phyloP scores from a whole-genome alignment of 2,113 vertebrate genomes.

The Chaetodon auriga region DNA sequence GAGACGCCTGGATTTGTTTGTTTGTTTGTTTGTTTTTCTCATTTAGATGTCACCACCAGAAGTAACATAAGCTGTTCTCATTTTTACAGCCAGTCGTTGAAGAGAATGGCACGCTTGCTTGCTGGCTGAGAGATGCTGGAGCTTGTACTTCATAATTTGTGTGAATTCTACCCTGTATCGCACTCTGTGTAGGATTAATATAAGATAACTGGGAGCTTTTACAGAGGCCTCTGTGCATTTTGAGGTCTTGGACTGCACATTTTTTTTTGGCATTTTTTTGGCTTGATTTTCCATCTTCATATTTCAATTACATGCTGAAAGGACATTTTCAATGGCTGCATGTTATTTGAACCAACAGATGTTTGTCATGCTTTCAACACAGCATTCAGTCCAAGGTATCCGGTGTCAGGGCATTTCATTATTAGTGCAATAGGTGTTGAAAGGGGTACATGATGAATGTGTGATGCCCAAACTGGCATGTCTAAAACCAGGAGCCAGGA shows the following conservation, averaged over 20 bases:
- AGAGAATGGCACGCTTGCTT: not conserved
- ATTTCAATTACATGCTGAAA: not conserved
- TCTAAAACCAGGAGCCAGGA: not conserved
- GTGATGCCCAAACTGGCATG: not conserved
- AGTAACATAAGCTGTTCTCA: not conserved
- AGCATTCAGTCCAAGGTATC: not conserved
- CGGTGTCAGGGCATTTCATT: not conserved
- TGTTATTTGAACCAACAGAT: not conserved
- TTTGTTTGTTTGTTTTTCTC: not conserved
- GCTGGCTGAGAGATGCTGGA: constrained; percentile 2
- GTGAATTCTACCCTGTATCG: not conserved
- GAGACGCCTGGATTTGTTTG: not conserved
- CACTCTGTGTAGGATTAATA: not conserved
- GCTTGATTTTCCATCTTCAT: not conserved
- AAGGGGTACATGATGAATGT: not conserved
- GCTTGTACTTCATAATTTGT: not conserved
- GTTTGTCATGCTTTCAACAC: constrained; percentile 17
- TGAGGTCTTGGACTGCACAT: not conserved
- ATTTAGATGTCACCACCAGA: not conserved
- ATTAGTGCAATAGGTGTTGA: not conserved
- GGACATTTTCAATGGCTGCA: not conserved
- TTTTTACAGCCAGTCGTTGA: not conserved
- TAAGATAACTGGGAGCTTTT: not conserved
- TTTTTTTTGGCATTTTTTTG: too few relatives aligned
- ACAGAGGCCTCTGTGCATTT: not conserved